Evolutionary conservation across 2,797 vertebrate genomes (phyloP).

Genomic region (Tolypeutes matacus): DNA sequence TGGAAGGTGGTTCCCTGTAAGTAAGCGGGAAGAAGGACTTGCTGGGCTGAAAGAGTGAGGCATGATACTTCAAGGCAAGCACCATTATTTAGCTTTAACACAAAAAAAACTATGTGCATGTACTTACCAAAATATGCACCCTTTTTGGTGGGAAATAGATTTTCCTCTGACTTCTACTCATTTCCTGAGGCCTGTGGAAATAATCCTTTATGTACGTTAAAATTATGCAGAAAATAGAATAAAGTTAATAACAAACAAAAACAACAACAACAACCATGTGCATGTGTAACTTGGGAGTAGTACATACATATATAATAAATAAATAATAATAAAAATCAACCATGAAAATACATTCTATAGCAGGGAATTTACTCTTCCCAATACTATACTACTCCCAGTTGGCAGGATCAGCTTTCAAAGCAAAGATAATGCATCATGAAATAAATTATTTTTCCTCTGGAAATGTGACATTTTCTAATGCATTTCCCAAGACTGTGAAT

Average conservation of each 20-base stretch:
- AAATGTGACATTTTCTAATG: background rate
- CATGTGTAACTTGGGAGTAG: background rate
- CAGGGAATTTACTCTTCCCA: background rate
- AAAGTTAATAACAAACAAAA: too few species aligned
- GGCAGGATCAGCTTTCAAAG: background rate
- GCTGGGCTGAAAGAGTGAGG: background rate
- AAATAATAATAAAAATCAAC: background rate
- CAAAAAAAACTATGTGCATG: background rate
- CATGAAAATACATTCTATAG: background rate
- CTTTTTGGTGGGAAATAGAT: too few species aligned
- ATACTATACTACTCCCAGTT: background rate
- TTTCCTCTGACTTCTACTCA: too few species aligned
- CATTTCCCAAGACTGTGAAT: background rate
- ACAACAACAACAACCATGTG: too few species aligned
- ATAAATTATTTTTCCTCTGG: background rate
- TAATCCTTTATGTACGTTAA: too few species aligned
- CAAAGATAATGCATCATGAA: background rate
- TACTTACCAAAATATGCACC: too few species aligned
- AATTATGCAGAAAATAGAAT: too few species aligned
- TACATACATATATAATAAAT: too few species aligned
- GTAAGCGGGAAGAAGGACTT: too few species aligned
- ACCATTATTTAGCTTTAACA: background rate
- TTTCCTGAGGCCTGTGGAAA: too few species aligned
- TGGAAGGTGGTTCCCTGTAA: background rate
- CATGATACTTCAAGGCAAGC: fast-evolving